Conservation (phyloP, 1,140 invertebrate species). For the Diabrotica undecimpunctata region DNA sequence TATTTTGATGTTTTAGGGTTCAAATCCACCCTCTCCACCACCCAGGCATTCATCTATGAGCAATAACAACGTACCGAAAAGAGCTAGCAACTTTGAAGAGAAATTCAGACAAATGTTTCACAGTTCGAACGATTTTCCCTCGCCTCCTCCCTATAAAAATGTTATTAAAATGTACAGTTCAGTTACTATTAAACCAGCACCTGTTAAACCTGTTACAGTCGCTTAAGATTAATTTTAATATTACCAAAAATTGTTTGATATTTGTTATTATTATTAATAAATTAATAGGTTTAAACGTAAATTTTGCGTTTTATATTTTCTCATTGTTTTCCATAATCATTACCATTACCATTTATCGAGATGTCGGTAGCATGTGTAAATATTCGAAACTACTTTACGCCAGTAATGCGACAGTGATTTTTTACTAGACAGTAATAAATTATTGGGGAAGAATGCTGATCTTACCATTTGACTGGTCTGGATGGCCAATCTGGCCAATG, state of each 20-base stretch:
- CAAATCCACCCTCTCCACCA: constrained; percentile 40
- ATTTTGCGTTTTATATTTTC: neutral
- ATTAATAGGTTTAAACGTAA: constrained; percentile 15
- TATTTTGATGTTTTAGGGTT: constrained; percentile 7
- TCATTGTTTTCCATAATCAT: too few relatives aligned
- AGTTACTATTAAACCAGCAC: constrained; percentile 38
- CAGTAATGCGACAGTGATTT: too few relatives aligned
- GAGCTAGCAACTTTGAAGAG: constrained; percentile 34
- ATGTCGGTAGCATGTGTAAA: too few relatives aligned
- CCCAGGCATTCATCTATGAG: constrained; percentile 43
- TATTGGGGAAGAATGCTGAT: too few relatives aligned
- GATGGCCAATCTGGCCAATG: too few relatives aligned
- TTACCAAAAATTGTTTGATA: constrained; percentile 14
- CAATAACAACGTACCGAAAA: constrained; percentile 13
- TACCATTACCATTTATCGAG: too few relatives aligned
- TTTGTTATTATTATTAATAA: constrained; percentile 20
- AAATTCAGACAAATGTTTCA: constrained; percentile 38
- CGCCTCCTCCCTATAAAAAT: constrained; percentile 38
- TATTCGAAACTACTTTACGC: too few relatives aligned
- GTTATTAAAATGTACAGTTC: constrained; percentile 38
- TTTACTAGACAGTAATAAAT: too few relatives aligned
- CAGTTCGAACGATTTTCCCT: constrained; percentile 36
- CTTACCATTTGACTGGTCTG: too few relatives aligned
- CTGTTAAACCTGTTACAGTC: constrained; percentile 25
- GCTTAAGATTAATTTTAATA: neutral